Base-by-base conservation (phyloP, 1,140 invertebrate genomes). In the Drosophila repletoides region DNA sequence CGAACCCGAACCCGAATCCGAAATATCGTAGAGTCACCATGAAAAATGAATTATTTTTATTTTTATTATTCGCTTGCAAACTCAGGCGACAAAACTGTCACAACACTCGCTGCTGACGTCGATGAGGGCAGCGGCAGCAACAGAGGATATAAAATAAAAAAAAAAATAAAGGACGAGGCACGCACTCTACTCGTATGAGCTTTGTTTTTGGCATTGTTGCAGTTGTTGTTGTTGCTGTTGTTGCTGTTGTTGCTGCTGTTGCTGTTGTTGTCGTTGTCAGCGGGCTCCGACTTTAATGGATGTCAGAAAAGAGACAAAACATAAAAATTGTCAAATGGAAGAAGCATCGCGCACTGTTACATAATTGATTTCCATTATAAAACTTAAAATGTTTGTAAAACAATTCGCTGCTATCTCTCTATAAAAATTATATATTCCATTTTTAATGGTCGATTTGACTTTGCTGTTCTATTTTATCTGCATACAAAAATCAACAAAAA, bases 21-120 rank as follows among this genome's bases (percentile, higher is more conserved):
- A 38, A 36, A 60, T n/a, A n/a, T n/a, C n/a, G n/a, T n/a, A 33
- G 45, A 46, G 29, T 49, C 73, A 64, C 53, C 80, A 68, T 74
- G 80, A 77, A 86, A 84, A 86, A 69, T 84, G 72, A 86, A 86
- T 80, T 86, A 86, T 86, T 80, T 84, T 77, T 84, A 77, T 74
- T 75, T 80, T 73, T 86, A 73, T 77, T 76, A 66, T 86, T 75
- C 74, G 71, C 71, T 31, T 63, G 40, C 60, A 70, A 71, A 68
- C 48, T 61, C 48, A 55, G 24, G 55, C 68, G 48, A 61, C 64
- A 66, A 72, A 86, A 86, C 81, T 86, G 80, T 86, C 80, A 86
- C 81, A 86, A 86, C 80, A 86, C 59, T 55, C 63, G 24, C 61
- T 38, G 34, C 56, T 43, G 15, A 60, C 43, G 33, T 52, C 36